Conservation (phyloP, 2,113 vertebrate species). For the Triplophysa rosa region DNA sequence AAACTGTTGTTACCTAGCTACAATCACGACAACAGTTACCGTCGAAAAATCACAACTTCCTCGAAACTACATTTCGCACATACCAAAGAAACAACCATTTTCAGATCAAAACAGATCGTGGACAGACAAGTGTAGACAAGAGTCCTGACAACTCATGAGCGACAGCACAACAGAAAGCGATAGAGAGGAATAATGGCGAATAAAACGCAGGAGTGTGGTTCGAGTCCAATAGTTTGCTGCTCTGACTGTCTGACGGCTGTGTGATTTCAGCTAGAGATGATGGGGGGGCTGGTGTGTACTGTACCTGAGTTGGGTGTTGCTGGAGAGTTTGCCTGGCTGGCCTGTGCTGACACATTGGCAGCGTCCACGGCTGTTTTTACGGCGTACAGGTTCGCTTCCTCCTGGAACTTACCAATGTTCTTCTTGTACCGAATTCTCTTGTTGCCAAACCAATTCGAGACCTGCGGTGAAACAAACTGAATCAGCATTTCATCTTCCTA, state of each 20-base stretch:
- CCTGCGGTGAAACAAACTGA: conserved; percentile 64
- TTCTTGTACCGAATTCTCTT: conserved; percentile 93
- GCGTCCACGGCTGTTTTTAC: conserved; percentile 82
- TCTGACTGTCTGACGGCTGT: not conserved
- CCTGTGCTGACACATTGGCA: conserved; percentile 78
- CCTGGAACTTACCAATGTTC: conserved; percentile 90
- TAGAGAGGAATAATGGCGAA: not conserved
- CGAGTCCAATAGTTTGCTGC: not conserved
- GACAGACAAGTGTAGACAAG: conserved; percentile 4
- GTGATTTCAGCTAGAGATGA: conserved; percentile 29
- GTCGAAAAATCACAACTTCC: not conserved
- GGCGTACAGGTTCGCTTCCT: conserved; percentile 87
- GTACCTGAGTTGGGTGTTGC: conserved; percentile 84
- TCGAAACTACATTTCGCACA: not conserved
- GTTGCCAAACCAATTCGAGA: conserved; percentile 93
- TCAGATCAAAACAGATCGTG: not conserved
- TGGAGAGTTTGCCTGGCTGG: conserved; percentile 83
- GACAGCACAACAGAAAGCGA: not conserved
- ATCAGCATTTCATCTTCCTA: conserved; percentile 1
- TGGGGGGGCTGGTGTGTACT: conserved; percentile 32
- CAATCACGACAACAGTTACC: not conserved
- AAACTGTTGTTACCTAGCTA: not conserved
- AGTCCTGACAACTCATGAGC: not conserved
- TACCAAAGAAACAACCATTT: not conserved
- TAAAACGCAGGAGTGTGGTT: not conserved